phyloP scores from a whole-genome alignment of 2,797 vertebrate species.

The Antrozous pallidus region DNA sequence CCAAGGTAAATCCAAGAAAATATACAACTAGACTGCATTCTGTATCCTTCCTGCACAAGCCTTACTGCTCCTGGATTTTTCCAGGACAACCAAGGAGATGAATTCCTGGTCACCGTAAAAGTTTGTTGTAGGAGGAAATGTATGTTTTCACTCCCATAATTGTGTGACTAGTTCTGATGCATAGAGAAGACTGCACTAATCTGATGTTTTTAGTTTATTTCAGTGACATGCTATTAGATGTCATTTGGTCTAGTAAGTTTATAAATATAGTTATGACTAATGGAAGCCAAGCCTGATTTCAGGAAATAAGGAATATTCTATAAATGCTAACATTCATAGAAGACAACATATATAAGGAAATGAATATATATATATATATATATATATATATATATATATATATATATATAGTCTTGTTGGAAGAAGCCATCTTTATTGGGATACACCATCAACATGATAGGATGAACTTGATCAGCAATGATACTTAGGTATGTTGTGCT shows the following conservation, averaged over 20 bases:
- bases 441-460: too few species aligned
- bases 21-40: neutral
- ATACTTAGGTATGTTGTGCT: too few species aligned
- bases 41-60: neutral
- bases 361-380: neutral
- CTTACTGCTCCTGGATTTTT: neutral
- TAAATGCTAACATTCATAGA: neutral
- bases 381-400: neutral
- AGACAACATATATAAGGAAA: neutral
- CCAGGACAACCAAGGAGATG: neutral
- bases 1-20: neutral
- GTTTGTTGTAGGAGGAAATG: neutral
- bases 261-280: neutral
- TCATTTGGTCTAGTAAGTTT: neutral
- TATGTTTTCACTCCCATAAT: neutral
- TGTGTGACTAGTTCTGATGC: neutral
- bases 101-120: neutral
- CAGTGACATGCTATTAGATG: neutral
- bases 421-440: too few species aligned
- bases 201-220: neutral
- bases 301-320: neutral
- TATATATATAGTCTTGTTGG: neutral
- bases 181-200: neutral
- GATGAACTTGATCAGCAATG: too few species aligned
- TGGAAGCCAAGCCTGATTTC: neutral